Evolutionary conservation across 1,140 invertebrate genomes (phyloP).

Genomic region (Drosophila subpulchrella): DNA sequence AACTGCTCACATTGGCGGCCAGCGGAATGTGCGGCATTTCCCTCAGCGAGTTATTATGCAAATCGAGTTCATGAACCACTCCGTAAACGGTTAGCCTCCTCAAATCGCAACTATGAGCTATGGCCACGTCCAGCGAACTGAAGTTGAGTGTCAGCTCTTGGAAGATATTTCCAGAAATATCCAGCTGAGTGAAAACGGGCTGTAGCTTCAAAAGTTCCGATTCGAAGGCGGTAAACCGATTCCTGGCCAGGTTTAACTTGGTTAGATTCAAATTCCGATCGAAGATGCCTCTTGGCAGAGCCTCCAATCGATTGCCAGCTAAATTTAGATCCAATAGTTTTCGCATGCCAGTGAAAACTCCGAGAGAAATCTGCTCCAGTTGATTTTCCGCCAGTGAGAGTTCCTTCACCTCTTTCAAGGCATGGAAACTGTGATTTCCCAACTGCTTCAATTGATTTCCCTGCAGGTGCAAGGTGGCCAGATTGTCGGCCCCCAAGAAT

Average conservation of each 20-base stretch:
- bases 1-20: constrained; percentile 65
- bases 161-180: constrained; percentile 74
- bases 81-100: constrained; percentile 68
- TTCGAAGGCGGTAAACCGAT: constrained; percentile 70
- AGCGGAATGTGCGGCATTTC: constrained; percentile 74
- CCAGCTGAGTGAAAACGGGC: constrained; percentile 48
- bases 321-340: constrained; percentile 73
- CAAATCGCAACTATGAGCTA: constrained; percentile 71
- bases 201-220: constrained; percentile 75
- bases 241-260: constrained; percentile 59
- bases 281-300: constrained; percentile 70
- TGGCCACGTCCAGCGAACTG: constrained; percentile 45
- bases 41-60: constrained; percentile 78
- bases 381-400: constrained; percentile 69
- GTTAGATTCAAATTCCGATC: constrained; percentile 74
- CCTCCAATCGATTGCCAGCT: constrained; percentile 65
- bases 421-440: constrained; percentile 73
- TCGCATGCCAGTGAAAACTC: constrained; percentile 60
- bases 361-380: constrained; percentile 60
- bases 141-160: constrained; percentile 78
- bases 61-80: constrained; percentile 61
- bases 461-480: constrained; percentile 65
- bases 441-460: constrained; percentile 60
- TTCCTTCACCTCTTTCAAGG: constrained; percentile 72
- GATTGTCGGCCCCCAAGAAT: constrained; percentile 76